Percentiles rank a stretch among this genome's conserved stretches.
phyloP scores from a whole-genome alignment of 1,140 invertebrate species.

The Danaus melanippus region DNA sequence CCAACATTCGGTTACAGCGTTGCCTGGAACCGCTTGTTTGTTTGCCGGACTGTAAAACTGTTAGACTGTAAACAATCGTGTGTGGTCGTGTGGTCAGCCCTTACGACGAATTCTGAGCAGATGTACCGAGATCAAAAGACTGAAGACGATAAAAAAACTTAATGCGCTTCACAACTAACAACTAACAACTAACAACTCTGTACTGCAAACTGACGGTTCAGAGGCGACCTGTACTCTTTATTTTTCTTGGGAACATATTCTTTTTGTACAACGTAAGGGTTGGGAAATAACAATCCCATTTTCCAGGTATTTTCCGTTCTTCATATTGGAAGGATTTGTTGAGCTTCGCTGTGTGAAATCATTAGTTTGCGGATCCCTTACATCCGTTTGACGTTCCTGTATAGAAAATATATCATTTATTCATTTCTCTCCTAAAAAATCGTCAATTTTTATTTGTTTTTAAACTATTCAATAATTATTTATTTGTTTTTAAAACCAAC shows the following conservation, averaged over 20 bases:
- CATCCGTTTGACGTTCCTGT: slow-evolving; percentile 36
- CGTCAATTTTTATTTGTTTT: too few species aligned
- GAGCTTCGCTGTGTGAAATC: slow-evolving; percentile 39
- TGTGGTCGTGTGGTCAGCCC: slow-evolving; percentile 69
- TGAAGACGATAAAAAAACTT: slow-evolving; percentile 56
- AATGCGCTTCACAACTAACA: slow-evolving; percentile 45
- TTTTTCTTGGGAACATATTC: slow-evolving; percentile 54
- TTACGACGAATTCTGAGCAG: slow-evolving; percentile 65
- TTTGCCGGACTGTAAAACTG: slow-evolving; percentile 65
- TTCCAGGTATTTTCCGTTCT: slow-evolving; percentile 61
- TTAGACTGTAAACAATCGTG: slow-evolving; percentile 66
- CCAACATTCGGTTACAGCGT: slow-evolving; percentile 45
- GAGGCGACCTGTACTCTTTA: slow-evolving; percentile 15
- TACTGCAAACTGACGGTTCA: slow-evolving; percentile 22
- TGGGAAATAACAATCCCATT: slow-evolving; percentile 53
- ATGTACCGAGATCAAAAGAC: slow-evolving; percentile 66
- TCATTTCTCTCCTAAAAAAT: too few species aligned
- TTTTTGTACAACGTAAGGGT: slow-evolving; percentile 34
- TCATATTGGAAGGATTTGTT: slow-evolving; percentile 64
- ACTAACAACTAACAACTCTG: slow-evolving; percentile 53
- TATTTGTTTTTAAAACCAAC: not conserved
- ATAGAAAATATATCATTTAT: slow-evolving; percentile 36
- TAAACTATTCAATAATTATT: too few species aligned
- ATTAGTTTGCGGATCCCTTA: slow-evolving; percentile 48
- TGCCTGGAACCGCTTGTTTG: slow-evolving; percentile 66